These are phyloP conservation scores for Empidonax alnorum DNA, from an alignment of 2,113 vertebrate genomes.

Conservation along the genomic window DNA sequence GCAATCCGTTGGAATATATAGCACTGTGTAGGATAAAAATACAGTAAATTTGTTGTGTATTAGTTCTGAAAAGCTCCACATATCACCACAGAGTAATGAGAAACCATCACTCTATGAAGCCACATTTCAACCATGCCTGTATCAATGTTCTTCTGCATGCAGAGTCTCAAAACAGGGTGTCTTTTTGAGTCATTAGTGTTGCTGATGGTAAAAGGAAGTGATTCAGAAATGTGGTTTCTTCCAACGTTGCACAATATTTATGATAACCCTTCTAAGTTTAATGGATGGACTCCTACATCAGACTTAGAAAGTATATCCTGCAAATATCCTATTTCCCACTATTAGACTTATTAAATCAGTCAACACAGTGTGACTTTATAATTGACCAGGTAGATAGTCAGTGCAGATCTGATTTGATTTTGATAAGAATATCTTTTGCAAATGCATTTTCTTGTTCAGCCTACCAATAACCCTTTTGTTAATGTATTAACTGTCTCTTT, in stretches of 20 bases:
- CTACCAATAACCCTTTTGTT: background rate
- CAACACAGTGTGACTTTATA: background rate
- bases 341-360: background rate
- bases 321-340: background rate
- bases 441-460: background rate
- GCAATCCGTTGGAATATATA: conserved; percentile 83
- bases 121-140: background rate
- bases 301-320: background rate
- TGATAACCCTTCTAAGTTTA: background rate
- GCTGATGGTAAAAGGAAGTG: background rate
- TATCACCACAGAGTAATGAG: background rate
- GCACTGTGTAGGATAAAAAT: conserved; percentile 75
- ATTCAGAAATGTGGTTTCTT: background rate
- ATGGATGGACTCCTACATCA: background rate
- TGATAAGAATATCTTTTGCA: background rate
- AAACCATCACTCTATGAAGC: background rate
- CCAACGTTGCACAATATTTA: background rate
- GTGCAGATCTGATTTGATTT: background rate
- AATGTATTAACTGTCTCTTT: background rate
- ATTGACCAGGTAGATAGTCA: background rate
- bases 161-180: background rate
- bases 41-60: background rate
- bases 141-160: background rate
- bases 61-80: background rate
- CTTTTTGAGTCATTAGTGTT: background rate